A percentile compares a stretch with the other conserved stretches of the same genome.
phyloP scores from a whole-genome alignment of 1,140 invertebrate species.

The Lordiphosa collinella region DNA sequence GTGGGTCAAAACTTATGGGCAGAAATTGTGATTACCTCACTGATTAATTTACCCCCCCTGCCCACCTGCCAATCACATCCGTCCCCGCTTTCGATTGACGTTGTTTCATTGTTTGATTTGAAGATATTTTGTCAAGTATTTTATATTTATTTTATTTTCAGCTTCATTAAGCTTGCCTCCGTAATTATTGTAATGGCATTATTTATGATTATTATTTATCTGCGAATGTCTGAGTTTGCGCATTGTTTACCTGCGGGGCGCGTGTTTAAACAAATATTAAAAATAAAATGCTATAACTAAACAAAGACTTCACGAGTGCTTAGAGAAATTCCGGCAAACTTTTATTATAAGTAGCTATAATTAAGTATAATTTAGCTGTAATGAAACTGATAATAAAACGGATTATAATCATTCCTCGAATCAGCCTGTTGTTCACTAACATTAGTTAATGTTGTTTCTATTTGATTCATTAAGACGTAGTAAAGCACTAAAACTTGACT shows the following conservation, averaged over 20 bases:
- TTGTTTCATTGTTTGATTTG: constrained; percentile 25
- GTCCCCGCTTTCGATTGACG: background rate
- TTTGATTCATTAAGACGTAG: constrained; percentile 6
- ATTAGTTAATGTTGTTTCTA: constrained; percentile 20
- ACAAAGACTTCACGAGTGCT: background rate
- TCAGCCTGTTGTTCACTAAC: constrained; percentile 23
- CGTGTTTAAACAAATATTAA: constrained; percentile 24
- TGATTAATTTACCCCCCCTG: constrained; percentile 49
- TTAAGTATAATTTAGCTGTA: constrained; percentile 38
- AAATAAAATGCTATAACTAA: constrained; percentile 11
- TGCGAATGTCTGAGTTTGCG: constrained; percentile 13
- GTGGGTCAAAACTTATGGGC: constrained; percentile 15
- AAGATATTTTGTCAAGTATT: constrained; percentile 20
- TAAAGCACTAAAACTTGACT: constrained; percentile 5
- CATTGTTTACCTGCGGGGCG: constrained; percentile 40
- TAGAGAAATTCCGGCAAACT: background rate
- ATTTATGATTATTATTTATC: constrained; percentile 63
- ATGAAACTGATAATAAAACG: constrained; percentile 27
- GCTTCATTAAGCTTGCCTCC: constrained; percentile 58
- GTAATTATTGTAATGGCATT: constrained; percentile 72
- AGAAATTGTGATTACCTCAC: constrained; percentile 51
- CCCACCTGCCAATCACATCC: background rate
- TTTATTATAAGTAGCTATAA: too few species aligned
- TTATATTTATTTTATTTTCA: constrained; percentile 10
- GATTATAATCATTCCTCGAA: constrained; percentile 28